Evolutionary conservation across 1,140 invertebrate genomes (phyloP), one percentile per base, ranked within the genome.

Genomic region (Halictus rubicundus): DNA sequence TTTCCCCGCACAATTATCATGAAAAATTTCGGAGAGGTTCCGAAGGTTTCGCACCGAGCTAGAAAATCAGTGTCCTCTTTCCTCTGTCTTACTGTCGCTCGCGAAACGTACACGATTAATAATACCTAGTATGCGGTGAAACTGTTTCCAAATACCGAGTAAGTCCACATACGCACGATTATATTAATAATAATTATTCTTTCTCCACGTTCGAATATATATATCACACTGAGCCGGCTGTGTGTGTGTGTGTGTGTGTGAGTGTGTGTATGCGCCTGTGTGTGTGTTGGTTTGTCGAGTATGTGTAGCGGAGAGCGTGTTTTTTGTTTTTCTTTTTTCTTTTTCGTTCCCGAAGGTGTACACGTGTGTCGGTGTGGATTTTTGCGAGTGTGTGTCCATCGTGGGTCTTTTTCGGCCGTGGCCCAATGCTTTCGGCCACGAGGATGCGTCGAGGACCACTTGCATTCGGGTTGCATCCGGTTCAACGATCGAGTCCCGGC

Each of bases 211-310:
- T 76, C 81, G 84, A 87, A 82, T 84, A 87, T 83, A 85, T 75
- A 87, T 83, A 87, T 87, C 85, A 87, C 86, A 87, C 86, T 87
- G 86, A 87, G 86, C 84, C 86, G 82, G 86, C 86, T 87, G 81
- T 85, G 82, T 86, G 84, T 39, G 27, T 65, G 21, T 60, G 25
- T 60, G 9, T 9, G 10, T 61, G 25, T 46, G 0, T 52, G 64
- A 42, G 4, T 52, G 49, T 16, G 84, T 39, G 27, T 65, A 19
- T 60, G 25, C 27, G 9, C 2, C 2, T 61, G 25, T 46, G 0
- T 52, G 64, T 59, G 4, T 52, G 49, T 16, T 1, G 4, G 14
- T 21, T 19, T 16, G 2, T 52, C 5, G 49, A 19, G 49, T 52
- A 3, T 52, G 19, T 52, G 19, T 21, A 19, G 1, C 9, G 10